These are phyloP conservation scores for Brachionichthys hirsutus DNA, from an alignment of 2,113 vertebrate species.

Conservation along the genomic window DNA sequence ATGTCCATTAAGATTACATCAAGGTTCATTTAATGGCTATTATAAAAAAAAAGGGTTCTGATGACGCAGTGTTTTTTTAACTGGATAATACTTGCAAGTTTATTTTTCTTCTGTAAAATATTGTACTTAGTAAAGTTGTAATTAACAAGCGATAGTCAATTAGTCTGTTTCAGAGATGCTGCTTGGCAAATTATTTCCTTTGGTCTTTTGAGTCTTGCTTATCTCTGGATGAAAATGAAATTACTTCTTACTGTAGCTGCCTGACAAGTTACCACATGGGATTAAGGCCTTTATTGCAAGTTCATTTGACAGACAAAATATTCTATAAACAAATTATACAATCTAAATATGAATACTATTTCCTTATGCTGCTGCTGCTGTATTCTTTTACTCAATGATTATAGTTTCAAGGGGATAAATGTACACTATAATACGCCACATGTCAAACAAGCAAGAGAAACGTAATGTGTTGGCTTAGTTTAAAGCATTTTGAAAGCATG, in stretches of 20 bases:
- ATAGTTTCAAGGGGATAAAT: too few species aligned
- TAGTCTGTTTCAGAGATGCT: neutral
- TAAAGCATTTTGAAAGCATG: too few species aligned
- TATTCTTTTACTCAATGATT: too few species aligned
- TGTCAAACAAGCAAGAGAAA: too few species aligned
- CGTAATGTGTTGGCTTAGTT: too few species aligned
- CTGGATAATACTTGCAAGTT: neutral
- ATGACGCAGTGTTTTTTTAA: neutral
- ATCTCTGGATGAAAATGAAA: constrained; percentile 58
- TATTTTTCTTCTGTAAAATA: neutral
- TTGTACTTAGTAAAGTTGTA: neutral
- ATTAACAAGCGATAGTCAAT: neutral
- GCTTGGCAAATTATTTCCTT: constrained; percentile 17
- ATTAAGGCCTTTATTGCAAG: constrained; percentile 34
- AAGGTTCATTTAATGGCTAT: neutral
- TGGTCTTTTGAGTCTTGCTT: constrained; percentile 12
- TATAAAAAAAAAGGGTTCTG: neutral
- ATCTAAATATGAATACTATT: neutral
- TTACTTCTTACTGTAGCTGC: constrained; percentile 55
- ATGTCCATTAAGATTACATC: neutral
- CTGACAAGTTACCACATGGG: constrained; percentile 55
- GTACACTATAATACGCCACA: too few species aligned
- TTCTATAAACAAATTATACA: constrained; percentile 8
- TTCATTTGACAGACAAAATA: constrained; percentile 30
- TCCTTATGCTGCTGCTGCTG: too few species aligned